Percentiles rank a stretch among this genome's conserved stretches.
phyloP scores from a whole-genome alignment of 2,888 invertebrate genomes.

The Germaria angustata region DNA sequence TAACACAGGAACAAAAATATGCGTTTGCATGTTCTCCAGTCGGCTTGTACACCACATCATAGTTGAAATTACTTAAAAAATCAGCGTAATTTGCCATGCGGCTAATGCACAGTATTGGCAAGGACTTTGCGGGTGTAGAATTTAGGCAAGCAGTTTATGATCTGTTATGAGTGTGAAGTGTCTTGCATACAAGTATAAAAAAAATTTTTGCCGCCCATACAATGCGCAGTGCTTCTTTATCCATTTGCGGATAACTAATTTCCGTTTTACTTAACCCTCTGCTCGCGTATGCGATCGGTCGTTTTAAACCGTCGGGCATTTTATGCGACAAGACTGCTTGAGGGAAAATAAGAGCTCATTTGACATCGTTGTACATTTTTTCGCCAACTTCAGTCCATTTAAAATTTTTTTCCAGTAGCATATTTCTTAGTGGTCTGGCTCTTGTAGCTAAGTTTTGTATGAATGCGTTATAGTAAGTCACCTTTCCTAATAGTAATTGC shows the following conservation, averaged over 20 bases:
- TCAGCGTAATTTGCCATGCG: too few relatives aligned
- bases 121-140: constrained; percentile 14
- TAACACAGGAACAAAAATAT: too few relatives aligned
- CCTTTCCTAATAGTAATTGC: constrained; percentile 38
- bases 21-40: too few relatives aligned
- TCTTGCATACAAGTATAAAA: too few relatives aligned
- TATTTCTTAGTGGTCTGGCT: constrained; percentile 2
- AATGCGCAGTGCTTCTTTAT: neutral
- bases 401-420: constrained; percentile 2
- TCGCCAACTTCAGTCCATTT: neutral
- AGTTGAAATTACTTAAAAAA: too few relatives aligned
- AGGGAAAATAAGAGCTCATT: neutral
- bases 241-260: neutral
- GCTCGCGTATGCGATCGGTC: neutral
- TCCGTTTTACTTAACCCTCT: neutral
- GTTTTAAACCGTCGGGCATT: neutral
- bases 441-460: constrained; percentile 12
- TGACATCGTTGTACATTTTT: neutral
- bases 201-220: constrained; percentile 30
- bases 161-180: too few relatives aligned
- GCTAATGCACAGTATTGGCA: too few relatives aligned
- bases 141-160: too few relatives aligned
- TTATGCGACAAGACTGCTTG: constrained; percentile 19
- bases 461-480: constrained; percentile 4
- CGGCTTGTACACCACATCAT: too few relatives aligned